A percentile compares a stretch with the other conserved stretches of the same genome.
These are phyloP conservation scores for Centropus unirufus DNA, from an alignment of 2,113 vertebrate genomes.

Conservation along the genomic window DNA sequence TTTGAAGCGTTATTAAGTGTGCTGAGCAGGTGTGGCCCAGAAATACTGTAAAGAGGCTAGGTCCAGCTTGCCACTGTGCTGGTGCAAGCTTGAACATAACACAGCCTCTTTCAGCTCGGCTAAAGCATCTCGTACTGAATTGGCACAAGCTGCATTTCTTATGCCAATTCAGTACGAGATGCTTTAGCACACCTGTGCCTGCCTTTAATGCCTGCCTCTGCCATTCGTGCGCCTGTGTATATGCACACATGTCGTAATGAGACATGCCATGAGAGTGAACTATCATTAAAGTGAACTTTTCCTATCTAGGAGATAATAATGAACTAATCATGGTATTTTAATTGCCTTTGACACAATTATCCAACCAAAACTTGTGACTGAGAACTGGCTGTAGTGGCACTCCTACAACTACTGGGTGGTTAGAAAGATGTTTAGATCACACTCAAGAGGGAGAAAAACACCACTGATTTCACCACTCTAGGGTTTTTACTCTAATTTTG, in stretches of 20 bases:
- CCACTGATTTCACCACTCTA: neutral
- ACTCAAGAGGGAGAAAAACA: neutral
- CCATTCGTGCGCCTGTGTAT: neutral
- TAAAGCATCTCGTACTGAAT: neutral
- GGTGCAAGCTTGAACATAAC: neutral
- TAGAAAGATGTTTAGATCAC: neutral
- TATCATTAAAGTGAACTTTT: neutral
- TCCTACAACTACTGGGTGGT: neutral
- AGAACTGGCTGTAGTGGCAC: neutral
- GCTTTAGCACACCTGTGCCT: neutral
- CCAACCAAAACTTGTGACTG: accelerated
- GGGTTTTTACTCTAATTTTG: neutral
- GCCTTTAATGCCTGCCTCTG: neutral
- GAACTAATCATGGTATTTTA: neutral
- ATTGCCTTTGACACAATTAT: neutral
- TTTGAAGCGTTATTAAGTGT: neutral
- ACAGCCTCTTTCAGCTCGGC: neutral
- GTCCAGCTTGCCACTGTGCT: neutral
- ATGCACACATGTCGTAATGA: neutral
- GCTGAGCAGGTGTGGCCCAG: neutral
- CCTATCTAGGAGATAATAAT: neutral
- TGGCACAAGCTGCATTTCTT: neutral
- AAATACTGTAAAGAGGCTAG: neutral
- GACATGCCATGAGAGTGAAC: neutral
- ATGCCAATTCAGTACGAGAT: neutral